These are phyloP conservation scores for Syngnathus acus DNA, from an alignment of 2,797 vertebrate species.

Conservation along the genomic window DNA sequence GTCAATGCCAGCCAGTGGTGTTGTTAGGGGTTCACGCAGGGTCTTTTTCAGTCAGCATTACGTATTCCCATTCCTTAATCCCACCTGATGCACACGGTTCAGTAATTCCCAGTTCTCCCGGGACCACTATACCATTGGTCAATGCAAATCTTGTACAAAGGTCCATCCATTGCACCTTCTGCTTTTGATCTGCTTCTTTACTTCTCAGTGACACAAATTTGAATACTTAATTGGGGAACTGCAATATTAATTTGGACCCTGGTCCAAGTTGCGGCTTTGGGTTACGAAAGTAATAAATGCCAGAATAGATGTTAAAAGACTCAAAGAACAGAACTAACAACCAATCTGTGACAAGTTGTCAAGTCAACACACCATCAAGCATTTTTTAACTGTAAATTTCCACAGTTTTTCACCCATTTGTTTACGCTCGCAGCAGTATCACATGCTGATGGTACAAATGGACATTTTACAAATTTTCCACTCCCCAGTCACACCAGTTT, in stretches of 20 bases:
- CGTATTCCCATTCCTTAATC: no score
- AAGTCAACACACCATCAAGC: background rate
- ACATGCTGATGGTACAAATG: background rate
- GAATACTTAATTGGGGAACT: no score
- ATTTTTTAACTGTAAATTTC: background rate
- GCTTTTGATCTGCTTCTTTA: background rate
- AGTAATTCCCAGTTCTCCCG: no score
- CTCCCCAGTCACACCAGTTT: background rate
- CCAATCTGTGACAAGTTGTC: background rate
- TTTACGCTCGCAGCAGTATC: conserved; percentile 2
- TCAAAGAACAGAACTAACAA: background rate
- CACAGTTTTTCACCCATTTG: background rate
- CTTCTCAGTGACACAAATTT: no score
- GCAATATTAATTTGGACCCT: no score
- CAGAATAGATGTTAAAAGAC: background rate
- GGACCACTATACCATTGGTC: no score
- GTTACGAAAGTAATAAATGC: background rate
- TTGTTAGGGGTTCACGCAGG: no score
- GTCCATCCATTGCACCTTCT: background rate
- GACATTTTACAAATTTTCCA: background rate
- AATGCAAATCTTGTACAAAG: no score
- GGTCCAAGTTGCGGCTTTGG: background rate
- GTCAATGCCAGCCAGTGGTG: no score
- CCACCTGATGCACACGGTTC: no score
- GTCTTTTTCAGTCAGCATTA: no score